Conservation (phyloP, 2,797 vertebrate species). For the Heteromormyrus szaboi region DNA sequence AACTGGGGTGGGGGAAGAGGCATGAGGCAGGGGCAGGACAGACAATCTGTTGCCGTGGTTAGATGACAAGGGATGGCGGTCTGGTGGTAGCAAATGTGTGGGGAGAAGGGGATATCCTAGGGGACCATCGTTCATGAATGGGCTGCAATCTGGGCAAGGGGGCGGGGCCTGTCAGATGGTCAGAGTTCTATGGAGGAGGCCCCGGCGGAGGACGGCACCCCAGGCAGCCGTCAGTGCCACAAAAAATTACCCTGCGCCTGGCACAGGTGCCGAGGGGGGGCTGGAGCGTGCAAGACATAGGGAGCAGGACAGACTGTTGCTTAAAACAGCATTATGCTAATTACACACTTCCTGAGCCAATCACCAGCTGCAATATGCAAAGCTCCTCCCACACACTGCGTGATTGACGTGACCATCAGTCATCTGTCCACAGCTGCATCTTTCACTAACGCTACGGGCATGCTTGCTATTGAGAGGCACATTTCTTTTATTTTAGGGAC, state of each 20-base stretch:
- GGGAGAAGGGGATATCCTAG: slow-evolving; percentile 19
- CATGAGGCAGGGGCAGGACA: neutral
- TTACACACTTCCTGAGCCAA: slow-evolving; percentile 60
- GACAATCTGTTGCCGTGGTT: neutral
- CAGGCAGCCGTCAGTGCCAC: neutral
- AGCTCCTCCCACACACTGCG: slow-evolving; percentile 39
- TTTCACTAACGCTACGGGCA: neutral
- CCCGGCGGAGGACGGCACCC: neutral
- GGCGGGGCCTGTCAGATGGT: slow-evolving; percentile 13
- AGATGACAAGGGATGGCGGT: neutral
- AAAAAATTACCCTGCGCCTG: neutral
- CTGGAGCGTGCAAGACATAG: neutral
- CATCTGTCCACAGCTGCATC: neutral
- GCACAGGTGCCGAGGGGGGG: neutral
- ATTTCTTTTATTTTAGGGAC: neutral
- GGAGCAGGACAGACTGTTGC: slow-evolving; percentile 3
- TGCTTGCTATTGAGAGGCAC: neutral
- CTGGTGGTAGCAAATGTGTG: neutral
- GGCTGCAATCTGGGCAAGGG: neutral
- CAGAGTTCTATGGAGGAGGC: neutral
- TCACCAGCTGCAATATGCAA: slow-evolving; percentile 57
- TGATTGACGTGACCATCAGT: neutral
- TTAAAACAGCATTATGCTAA: slow-evolving; percentile 54
- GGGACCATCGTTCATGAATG: slow-evolving; percentile 42
- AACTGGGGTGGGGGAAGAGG: neutral